phyloP scores from a whole-genome alignment of 2,797 vertebrate species.

The Helostoma temminkii region DNA sequence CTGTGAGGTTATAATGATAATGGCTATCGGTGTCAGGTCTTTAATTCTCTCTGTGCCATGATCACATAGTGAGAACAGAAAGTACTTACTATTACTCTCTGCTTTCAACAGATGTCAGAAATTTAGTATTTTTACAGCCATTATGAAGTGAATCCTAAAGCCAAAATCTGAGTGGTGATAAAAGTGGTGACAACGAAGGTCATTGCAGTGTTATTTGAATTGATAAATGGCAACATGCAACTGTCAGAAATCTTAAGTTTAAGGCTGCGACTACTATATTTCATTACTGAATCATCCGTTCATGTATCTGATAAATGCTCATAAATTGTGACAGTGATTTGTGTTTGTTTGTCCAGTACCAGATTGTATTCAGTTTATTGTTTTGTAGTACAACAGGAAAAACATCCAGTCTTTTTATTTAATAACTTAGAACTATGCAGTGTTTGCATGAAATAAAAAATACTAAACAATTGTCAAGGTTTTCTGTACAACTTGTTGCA shows the following conservation, averaged over 20 bases:
- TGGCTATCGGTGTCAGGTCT: slow-evolving; percentile 35
- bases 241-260: neutral
- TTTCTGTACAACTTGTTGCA: too few species aligned
- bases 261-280: neutral
- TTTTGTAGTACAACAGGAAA: neutral
- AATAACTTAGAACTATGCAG: neutral
- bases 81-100: neutral
- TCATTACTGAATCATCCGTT: too few species aligned
- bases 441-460: neutral
- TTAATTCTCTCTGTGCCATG: slow-evolving; percentile 23
- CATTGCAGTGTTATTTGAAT: neutral
- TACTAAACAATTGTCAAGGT: too few species aligned
- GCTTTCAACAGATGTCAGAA: neutral
- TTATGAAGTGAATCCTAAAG: too few species aligned
- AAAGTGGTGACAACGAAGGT: neutral
- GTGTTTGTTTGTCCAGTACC: too few species aligned
- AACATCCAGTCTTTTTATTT: neutral
- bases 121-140: slow-evolving; percentile 4
- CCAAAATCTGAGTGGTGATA: neutral
- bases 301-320: neutral
- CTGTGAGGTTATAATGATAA: slow-evolving; percentile 41
- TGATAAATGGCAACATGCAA: neutral
- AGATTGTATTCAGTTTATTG: too few species aligned
- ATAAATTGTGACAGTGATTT: neutral
- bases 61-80: slow-evolving; percentile 24